phyloP scores from a whole-genome alignment of 2,113 vertebrate species.

The Murina feae region DNA sequence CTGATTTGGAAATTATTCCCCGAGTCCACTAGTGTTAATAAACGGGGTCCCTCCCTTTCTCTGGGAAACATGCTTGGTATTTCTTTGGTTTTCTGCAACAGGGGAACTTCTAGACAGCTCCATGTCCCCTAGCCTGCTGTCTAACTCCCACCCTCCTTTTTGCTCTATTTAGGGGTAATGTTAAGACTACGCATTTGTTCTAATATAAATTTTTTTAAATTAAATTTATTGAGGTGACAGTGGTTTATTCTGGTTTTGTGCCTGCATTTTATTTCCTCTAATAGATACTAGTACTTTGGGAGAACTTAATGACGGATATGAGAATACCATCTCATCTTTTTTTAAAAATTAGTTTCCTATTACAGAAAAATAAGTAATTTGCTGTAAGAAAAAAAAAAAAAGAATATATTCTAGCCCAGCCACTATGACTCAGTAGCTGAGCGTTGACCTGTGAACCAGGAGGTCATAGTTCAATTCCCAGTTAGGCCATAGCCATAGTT shows the following conservation, averaged over 20 bases:
- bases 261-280: background rate
- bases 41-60: too few relatives aligned
- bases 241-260: background rate
- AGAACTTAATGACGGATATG: background rate
- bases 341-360: background rate
- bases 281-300: background rate
- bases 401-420: background rate
- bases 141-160: background rate
- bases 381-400: background rate
- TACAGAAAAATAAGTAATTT: constrained; percentile 3
- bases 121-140: background rate
- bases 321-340: background rate
- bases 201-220: too few relatives aligned
- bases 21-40: too few relatives aligned
- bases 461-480: too few relatives aligned
- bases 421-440: too few relatives aligned
- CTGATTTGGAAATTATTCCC: too few relatives aligned
- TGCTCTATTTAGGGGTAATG: background rate
- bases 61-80: too few relatives aligned
- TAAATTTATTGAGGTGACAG: too few relatives aligned
- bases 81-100: too few relatives aligned
- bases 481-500: too few relatives aligned
- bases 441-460: too few relatives aligned
- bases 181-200: background rate
- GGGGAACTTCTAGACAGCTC: background rate